Base-by-base conservation (phyloP, 2,797 vertebrate genomes). In the Pterois miles region DNA sequence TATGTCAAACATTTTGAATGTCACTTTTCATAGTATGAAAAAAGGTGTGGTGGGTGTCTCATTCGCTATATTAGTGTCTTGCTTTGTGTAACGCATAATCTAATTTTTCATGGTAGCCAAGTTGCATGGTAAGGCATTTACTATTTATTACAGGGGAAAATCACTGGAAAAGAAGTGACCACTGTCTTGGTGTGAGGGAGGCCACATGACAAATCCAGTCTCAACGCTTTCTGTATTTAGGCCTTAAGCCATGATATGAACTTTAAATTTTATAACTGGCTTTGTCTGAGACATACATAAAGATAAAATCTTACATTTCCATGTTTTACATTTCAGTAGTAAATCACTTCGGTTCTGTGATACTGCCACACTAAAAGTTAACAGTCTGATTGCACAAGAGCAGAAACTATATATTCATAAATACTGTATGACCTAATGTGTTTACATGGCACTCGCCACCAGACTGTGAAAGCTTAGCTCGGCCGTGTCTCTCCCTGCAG, bases 401-500 rank as follows among this genome's bases (percentile, higher is more conserved):
- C 66, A 80, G 77, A 82, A 86, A 85, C 77, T 68, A 83, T 74
- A 89, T 71, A 77, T 82, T 85, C 66, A 86, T 80, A 73, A 81
- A 82, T 71, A 76, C 46, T 65, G 13, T 62, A 80, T 86, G 87
- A 89, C 78, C 68, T 85, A 58, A 88, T 84, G 53, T 91, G 78
- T 92, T 88, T 86, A 91, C 78, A 88, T 66, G 74, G 65, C 74
- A 81, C 69, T 80, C 14, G 29, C 56, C 76, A 81, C 71, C 27
- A 86, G 89, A 88, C 82, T 89, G 74, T 81, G 75, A 92, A 90
- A 87, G 65, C 71, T 27, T 68, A 80, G 75, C 86, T 86, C 34
- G 53, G 78, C 74, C 38, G 0, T 80, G 78, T 90, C 74, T 86
- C 64, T 88, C 83, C 78, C 82, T 60, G 66, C 74, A 85, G 84